Base-by-base conservation (phyloP, 2,113 vertebrate genomes). In the Stictonetta naevosa region DNA sequence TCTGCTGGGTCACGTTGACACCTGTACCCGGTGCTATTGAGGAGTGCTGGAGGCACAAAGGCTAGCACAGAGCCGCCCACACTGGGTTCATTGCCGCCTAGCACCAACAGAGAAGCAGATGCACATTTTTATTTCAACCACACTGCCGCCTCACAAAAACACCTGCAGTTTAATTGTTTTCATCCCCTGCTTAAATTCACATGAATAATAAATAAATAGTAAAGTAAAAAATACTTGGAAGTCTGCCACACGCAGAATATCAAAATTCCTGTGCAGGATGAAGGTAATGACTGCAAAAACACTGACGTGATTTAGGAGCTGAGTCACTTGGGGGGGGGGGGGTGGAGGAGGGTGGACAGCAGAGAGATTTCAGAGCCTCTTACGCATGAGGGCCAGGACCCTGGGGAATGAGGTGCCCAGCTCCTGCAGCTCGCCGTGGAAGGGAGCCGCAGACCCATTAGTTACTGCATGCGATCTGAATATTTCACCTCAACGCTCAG, bases 151-250 rank as follows among this genome's bases (percentile, higher is more conserved):
- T 88, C 92, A 89, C 58, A 50, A 75, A 92, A 86, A 58, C 81
- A 50, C 53, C 48, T 85, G 83, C 78, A 83, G 79, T 72, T 96
- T 84, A 88, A 69, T 90, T 97, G 60, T 80, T 96, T 93, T 92
- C 31, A 72, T 62, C 52, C 58, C 58, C 17, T 82, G 88, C 84
- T 85, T 84, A 95, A 95, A 86, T 78, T 83, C 50, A 59, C 28
- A 58, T 53, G 81, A 83, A 85, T 91, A 95, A 76, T 73, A 90
- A 95, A 96, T 69, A 88, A 16, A 62, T 10, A 80, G 31, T 66
- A 84, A 97, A 89, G 88, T 52, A 77, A 92, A 92, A 90, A 95
- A 64, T 55, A 93, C 10, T 71, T 91, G 20, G 38, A 86, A 52
- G 44, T 13, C 67, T 93, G 40, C 25, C 74, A 76, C 28, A 46